Conservation (phyloP, 1,140 invertebrate species). For the Laupala kohalensis region DNA sequence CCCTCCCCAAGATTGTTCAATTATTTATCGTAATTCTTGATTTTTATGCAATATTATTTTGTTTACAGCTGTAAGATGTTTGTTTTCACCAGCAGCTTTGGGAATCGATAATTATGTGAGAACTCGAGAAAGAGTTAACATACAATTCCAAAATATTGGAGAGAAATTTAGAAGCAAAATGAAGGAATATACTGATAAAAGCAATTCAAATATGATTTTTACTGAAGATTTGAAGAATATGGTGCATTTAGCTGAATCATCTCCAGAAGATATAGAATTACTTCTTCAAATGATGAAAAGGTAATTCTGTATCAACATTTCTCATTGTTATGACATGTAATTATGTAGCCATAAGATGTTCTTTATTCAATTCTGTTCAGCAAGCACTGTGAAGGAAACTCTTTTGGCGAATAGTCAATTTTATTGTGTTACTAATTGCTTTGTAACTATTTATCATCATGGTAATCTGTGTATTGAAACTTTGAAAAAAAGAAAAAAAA, state of each 20-base stretch:
- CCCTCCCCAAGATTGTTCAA: no score
- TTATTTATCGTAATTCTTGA: not conserved
- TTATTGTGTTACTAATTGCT: no score
- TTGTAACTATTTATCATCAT: no score
- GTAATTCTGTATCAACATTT: slow-evolving; percentile 24
- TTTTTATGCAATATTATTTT: not conserved
- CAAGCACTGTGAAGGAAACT: no score
- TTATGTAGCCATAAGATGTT: not conserved
- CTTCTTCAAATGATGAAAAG: slow-evolving; percentile 51
- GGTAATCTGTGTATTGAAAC: no score
- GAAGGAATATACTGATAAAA: slow-evolving; percentile 37
- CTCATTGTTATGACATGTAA: not conserved
- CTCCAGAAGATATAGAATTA: slow-evolving; percentile 45
- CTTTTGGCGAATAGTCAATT: no score
- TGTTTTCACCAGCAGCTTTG: slow-evolving; percentile 39
- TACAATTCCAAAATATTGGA: slow-evolving; percentile 40
- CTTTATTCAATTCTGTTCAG: not conserved
- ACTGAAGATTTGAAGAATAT: slow-evolving; percentile 77
- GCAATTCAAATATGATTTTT: slow-evolving; percentile 52
- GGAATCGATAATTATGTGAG: slow-evolving; percentile 44
- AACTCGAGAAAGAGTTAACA: slow-evolving; percentile 33
- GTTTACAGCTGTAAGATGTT: slow-evolving; percentile 21
- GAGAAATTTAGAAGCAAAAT: slow-evolving; percentile 55
- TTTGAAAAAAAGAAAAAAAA: no score
- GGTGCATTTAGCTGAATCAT: slow-evolving; percentile 48